phyloP scores from a whole-genome alignment of 2,888 invertebrate species.

The Plemyria rubiginata region DNA sequence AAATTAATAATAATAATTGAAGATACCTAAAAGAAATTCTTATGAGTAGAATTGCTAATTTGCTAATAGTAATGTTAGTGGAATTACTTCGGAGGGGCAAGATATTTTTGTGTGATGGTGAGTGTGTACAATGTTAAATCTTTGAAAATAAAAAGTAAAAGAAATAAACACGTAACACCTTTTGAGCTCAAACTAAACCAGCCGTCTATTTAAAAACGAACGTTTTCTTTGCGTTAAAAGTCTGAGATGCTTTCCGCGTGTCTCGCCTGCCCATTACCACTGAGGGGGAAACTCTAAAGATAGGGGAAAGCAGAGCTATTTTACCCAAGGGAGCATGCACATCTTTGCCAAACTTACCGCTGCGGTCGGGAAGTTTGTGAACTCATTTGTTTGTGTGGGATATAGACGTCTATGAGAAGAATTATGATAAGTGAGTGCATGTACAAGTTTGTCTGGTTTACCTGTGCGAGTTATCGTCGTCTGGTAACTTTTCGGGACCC shows the following conservation, averaged over 20 bases:
- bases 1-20: no score
- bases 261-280: conserved; percentile 55
- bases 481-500: conserved; percentile 8
- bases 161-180: background rate
- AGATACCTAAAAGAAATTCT: no score
- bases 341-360: conserved; percentile 16
- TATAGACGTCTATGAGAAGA: background rate
- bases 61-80: no score
- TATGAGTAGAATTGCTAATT: no score
- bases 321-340: conserved; percentile 59
- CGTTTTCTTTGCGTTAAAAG: conserved; percentile 45
- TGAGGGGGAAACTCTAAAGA: conserved; percentile 52
- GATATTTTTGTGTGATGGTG: no score
- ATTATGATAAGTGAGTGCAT: conserved; percentile 10
- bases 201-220: conserved; percentile 20
- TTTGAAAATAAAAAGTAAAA: no score
- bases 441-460: conserved; percentile 14
- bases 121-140: background rate
- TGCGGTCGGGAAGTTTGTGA: conserved; percentile 12
- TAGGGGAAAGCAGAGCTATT: conserved; percentile 64
- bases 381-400: background rate
- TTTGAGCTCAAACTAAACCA: background rate
- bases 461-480: conserved; percentile 1
- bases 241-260: conserved; percentile 55
- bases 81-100: no score